Evolutionary conservation across 2,888 invertebrate species (phyloP).

Genomic region (Gymnoscelis rufifasciata): DNA sequence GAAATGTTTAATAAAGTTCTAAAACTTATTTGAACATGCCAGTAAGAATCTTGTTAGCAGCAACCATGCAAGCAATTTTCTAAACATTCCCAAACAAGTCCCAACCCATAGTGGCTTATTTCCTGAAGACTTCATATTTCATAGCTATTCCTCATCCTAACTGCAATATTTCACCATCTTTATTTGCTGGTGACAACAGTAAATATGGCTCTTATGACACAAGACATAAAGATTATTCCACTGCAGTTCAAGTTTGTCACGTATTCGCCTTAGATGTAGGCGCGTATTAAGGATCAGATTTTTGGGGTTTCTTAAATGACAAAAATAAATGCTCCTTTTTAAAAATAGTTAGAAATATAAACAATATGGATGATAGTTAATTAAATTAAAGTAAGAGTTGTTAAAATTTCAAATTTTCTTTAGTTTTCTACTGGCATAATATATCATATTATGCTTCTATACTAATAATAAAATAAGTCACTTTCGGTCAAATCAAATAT

Average conservation of each 20-base stretch:
- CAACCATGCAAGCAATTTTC: conserved; percentile 19
- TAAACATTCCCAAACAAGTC: conserved; percentile 24
- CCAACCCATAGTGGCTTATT: conserved; percentile 36
- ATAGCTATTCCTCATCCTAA: conserved; percentile 20
- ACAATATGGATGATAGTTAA: no score
- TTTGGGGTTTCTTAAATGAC: neutral
- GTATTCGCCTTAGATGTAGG: conserved; percentile 26
- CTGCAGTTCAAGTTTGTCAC: conserved; percentile 40
- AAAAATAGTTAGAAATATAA: no score
- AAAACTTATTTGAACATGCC: conserved; percentile 2
- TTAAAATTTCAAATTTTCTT: no score
- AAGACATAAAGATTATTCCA: conserved; percentile 28
- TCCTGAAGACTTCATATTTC: conserved; percentile 40
- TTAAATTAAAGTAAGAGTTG: no score
- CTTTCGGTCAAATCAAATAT: no score
- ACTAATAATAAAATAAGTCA: no score
- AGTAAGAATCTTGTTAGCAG: conserved; percentile 22
- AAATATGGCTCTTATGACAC: conserved; percentile 33
- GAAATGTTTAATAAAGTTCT: no score
- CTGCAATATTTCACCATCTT: conserved; percentile 28
- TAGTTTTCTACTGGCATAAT: no score
- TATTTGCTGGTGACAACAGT: conserved; percentile 22
- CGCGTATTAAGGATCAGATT: conserved; percentile 8
- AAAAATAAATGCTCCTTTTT: no score
- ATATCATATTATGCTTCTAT: no score